Percentiles rank a stretch among this genome's conserved stretches.
phyloP scores from a whole-genome alignment of 2,113 vertebrate species.

The Sinosuthora webbiana region DNA sequence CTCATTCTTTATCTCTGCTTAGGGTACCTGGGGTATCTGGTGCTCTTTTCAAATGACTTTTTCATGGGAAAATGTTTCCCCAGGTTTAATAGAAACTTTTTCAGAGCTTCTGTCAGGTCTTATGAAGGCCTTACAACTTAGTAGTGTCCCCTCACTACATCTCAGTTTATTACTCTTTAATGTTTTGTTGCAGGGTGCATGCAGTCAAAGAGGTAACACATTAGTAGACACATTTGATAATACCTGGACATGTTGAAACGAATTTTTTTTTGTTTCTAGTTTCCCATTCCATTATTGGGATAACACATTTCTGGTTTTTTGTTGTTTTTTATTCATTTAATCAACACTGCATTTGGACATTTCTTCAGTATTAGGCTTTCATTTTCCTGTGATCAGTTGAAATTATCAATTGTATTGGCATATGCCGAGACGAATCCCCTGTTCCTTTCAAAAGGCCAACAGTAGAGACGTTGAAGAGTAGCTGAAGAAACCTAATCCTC shows the following conservation, averaged over 20 bases:
- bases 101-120: not conserved
- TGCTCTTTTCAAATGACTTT: not conserved
- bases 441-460: not conserved
- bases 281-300: not conserved
- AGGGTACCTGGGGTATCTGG: not conserved
- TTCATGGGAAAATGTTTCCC: not conserved
- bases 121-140: not conserved
- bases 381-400: not conserved
- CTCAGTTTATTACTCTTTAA: not conserved
- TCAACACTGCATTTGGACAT: not conserved
- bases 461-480: not conserved
- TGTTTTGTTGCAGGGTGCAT: not conserved
- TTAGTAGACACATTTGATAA: not conserved
- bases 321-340: not conserved
- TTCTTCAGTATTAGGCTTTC: not conserved
- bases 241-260: not conserved
- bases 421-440: not conserved
- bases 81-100: not conserved
- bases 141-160: not conserved
- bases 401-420: not conserved
- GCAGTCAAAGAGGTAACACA: not conserved
- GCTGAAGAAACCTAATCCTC: not conserved
- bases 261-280: not conserved
- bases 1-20: not conserved
- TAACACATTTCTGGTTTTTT: not conserved